Conservation (phyloP, 2,888 invertebrate species). For the Hecatera dysodea region DNA sequence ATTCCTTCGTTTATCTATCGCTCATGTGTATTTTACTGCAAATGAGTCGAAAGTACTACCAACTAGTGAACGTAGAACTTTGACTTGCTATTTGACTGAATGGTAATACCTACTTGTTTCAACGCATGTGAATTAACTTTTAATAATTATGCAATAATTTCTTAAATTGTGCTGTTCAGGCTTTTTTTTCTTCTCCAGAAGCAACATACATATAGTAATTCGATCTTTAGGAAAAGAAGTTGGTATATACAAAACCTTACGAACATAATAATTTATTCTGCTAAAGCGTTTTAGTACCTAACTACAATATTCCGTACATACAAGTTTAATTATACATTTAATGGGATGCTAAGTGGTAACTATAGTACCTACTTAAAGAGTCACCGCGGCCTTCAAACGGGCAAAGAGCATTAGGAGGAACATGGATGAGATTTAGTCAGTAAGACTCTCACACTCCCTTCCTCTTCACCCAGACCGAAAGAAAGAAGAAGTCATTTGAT, state of each 20-base stretch:
- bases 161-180: not conserved
- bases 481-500: too few relatives aligned
- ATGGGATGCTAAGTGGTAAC: not conserved
- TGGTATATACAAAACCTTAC: not conserved
- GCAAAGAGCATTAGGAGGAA: too few relatives aligned
- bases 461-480: too few relatives aligned
- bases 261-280: slow-evolving; percentile 1
- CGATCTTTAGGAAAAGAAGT: not conserved
- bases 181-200: not conserved
- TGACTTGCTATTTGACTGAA: not conserved
- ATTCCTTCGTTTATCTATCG: slow-evolving; percentile 27
- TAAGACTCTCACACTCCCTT: too few relatives aligned
- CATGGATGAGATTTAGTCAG: too few relatives aligned
- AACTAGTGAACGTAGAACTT: slow-evolving; percentile 20
- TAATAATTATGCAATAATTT: not conserved
- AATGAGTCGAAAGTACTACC: slow-evolving; percentile 7
- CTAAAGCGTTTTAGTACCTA: not conserved
- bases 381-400: too few relatives aligned
- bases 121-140: not conserved
- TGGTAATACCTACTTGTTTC: not conserved
- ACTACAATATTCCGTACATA: not conserved
- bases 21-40: slow-evolving; percentile 29
- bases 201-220: not conserved
- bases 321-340: not conserved
- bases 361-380: slow-evolving; percentile 5